A percentile compares a stretch with the other conserved stretches of the same genome.
These are phyloP conservation scores for Calliscelio sp. DNA, from an alignment of 2,888 invertebrate genomes.

Conservation along the genomic window DNA sequence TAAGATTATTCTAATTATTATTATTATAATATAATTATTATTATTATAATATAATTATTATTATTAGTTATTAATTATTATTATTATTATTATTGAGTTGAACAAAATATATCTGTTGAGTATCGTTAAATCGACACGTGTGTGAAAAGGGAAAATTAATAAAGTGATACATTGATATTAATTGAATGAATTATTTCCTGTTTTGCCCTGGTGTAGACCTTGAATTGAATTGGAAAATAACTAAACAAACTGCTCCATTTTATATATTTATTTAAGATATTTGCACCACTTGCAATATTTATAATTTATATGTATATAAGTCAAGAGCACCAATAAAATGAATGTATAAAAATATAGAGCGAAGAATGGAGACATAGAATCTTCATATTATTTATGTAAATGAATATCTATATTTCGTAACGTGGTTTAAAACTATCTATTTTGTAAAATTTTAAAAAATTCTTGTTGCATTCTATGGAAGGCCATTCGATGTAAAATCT, in stretches of 20 bases:
- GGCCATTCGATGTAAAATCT: too few relatives aligned
- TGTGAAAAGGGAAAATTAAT: slow-evolving; percentile 57
- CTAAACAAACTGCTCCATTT: too few relatives aligned
- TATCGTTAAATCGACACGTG: slow-evolving; percentile 56
- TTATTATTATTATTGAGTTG: slow-evolving; percentile 59
- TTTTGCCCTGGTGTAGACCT: too few relatives aligned
- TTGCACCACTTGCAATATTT: neutral
- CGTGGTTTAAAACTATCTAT: too few relatives aligned
- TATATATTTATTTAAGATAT: too few relatives aligned
- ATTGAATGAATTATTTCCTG: neutral
- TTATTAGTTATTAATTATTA: too few relatives aligned
- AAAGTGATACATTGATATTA: slow-evolving; percentile 67
- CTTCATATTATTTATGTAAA: too few relatives aligned
- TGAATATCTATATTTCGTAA: slow-evolving; percentile 4
- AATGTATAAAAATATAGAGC: slow-evolving; percentile 17
- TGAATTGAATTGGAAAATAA: too few relatives aligned
- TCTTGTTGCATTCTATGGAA: neutral
- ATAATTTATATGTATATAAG: neutral
- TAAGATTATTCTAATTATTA: slow-evolving; percentile 44
- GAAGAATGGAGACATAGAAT: too few relatives aligned
- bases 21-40: too few relatives aligned
- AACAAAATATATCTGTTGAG: slow-evolving; percentile 57
- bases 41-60: too few relatives aligned
- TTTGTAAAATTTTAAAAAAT: too few relatives aligned
- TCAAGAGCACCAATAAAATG: neutral